These are phyloP conservation scores for Panonychus citri DNA, from an alignment of 1,140 invertebrate species.

Conservation along the genomic window DNA sequence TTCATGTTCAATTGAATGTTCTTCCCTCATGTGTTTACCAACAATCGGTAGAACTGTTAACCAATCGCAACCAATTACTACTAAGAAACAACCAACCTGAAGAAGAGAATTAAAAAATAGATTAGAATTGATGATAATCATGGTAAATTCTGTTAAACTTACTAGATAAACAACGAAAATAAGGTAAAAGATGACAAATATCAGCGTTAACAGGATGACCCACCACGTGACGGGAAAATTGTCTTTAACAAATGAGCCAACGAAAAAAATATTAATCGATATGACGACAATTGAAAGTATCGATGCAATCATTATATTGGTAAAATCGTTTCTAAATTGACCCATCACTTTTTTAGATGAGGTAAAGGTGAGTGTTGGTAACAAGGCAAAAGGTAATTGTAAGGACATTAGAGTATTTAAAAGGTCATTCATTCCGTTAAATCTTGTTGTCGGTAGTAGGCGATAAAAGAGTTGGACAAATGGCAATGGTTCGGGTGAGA, in stretches of 20 bases:
- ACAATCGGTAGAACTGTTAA: not conserved
- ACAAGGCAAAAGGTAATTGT: slow-evolving; percentile 8
- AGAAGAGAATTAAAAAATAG: not conserved
- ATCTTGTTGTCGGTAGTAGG: slow-evolving; percentile 12
- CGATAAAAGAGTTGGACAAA: slow-evolving; percentile 22
- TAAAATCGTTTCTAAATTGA: slow-evolving; percentile 4
- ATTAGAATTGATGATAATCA: not conserved
- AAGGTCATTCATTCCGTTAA: slow-evolving; percentile 10
- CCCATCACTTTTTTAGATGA: slow-evolving; percentile 8
- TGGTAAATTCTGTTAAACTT: slow-evolving; percentile 1
- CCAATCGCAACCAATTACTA: not conserved
- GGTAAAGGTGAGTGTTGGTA: slow-evolving; percentile 8
- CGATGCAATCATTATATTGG: slow-evolving; percentile 2
- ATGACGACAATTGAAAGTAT: slow-evolving; percentile 8
- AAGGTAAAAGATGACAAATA: slow-evolving; percentile 8
- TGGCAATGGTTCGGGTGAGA: slow-evolving; percentile 21
- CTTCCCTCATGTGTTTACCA: slow-evolving; percentile 1
- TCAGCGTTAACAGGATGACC: not conserved
- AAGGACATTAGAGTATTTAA: slow-evolving; percentile 10
- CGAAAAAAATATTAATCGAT: slow-evolving; percentile 11
- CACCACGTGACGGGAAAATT: not conserved
- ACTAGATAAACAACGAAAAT: slow-evolving; percentile 11
- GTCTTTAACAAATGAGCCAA: slow-evolving; percentile 4
- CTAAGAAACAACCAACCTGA: slow-evolving; percentile 6
- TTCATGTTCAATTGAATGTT: not conserved